A percentile compares a stretch with the other conserved stretches of the same genome.
Evolutionary conservation across 2,113 vertebrate species (phyloP).

Genomic region (Oreochromis aureus): DNA sequence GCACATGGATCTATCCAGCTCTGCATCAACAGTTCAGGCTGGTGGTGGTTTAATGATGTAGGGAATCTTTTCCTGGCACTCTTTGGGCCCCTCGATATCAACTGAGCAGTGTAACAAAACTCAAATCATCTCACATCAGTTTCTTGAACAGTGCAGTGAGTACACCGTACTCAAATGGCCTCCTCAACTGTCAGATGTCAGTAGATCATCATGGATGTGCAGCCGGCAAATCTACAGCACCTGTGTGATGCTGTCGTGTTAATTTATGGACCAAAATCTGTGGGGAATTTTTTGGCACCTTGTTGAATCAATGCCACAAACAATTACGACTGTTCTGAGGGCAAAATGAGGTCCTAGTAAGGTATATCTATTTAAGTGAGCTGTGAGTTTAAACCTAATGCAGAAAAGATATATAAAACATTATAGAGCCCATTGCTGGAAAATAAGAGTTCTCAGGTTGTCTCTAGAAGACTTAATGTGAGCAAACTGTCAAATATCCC

Average conservation of each 20-base stretch:
- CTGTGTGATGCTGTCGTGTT: background rate
- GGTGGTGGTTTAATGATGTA: background rate
- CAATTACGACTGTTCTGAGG: background rate
- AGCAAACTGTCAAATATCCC: background rate
- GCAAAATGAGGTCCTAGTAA: background rate
- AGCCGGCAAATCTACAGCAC: background rate
- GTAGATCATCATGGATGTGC: background rate
- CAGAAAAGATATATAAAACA: background rate
- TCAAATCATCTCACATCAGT: background rate
- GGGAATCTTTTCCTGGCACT: background rate
- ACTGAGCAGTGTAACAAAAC: background rate
- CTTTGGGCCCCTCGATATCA: accelerated
- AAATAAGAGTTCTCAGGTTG: background rate
- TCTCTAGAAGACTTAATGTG: background rate
- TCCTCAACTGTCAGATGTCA: background rate
- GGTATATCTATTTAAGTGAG: background rate
- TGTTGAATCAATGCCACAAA: background rate
- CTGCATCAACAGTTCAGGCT: background rate
- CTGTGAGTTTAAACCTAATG: background rate
- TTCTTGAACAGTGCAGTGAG: background rate
- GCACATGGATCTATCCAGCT: background rate
- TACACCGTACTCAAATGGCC: background rate
- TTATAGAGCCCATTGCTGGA: background rate
- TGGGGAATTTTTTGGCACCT: accelerated
- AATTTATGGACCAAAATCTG: background rate